Percentiles rank a stretch among this genome's conserved stretches.
phyloP scores from a whole-genome alignment of 2,797 vertebrate species.

The Centropyge bicolor region DNA sequence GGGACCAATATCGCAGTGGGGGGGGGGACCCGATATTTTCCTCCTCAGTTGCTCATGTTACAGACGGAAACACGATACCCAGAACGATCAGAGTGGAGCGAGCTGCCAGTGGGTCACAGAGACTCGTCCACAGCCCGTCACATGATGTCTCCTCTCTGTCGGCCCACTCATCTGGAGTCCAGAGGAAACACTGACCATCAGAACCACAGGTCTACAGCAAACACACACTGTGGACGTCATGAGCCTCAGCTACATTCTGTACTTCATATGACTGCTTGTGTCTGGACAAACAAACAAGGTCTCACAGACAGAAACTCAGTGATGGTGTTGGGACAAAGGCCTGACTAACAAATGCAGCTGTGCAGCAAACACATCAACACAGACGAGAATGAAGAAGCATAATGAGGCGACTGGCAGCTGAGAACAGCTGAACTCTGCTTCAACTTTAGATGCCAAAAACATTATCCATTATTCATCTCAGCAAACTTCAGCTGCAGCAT shows the following conservation, averaged over 20 bases:
- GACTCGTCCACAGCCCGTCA: conserved; percentile 31
- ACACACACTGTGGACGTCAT: not conserved
- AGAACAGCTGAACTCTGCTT: conserved; percentile 4
- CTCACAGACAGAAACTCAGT: not conserved
- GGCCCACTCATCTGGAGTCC: not conserved
- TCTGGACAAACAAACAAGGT: not conserved
- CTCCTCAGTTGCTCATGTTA: conserved; percentile 55
- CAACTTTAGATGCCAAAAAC: conserved; percentile 22
- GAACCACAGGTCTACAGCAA: not conserved
- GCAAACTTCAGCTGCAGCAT: conserved; percentile 2
- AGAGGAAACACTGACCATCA: not conserved
- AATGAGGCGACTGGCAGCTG: conserved; percentile 1
- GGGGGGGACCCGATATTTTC: conserved; percentile 50
- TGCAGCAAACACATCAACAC: not conserved
- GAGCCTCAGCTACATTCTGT: not conserved
- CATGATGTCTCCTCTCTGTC: conserved; percentile 3
- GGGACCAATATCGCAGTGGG: conserved; percentile 35
- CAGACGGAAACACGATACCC: conserved; percentile 62
- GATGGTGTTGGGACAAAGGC: not conserved
- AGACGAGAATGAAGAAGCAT: conserved; percentile 1
- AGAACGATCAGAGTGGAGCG: conserved; percentile 32
- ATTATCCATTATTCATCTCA: conserved; percentile 45
- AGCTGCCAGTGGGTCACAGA: conserved; percentile 24
- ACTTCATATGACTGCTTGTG: not conserved
- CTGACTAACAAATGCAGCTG: conserved; percentile 2